Percentiles rank a stretch among this genome's conserved stretches.
Conservation (phyloP, 2,888 invertebrate species). For the Quadroppia sp. region DNA sequence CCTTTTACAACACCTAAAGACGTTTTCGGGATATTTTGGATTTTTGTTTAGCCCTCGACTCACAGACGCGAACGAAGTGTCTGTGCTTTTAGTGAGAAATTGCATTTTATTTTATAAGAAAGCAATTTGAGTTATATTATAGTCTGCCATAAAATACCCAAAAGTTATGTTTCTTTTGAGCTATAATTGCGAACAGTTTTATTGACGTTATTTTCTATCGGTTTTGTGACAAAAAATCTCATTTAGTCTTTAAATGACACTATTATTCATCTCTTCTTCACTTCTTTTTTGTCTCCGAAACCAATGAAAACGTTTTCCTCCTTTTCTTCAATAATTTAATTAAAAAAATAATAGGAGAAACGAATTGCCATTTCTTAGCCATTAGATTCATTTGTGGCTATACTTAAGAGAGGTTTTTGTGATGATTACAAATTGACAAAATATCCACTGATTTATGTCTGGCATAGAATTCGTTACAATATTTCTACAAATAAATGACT, state of each 20-base stretch:
- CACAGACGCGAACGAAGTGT: background rate
- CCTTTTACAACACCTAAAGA: slow-evolving; percentile 18
- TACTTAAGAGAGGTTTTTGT: background rate
- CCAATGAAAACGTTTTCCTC: background rate
- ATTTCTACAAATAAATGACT: background rate
- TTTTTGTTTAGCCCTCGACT: background rate
- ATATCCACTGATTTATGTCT: background rate
- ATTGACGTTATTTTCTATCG: slow-evolving; percentile 21
- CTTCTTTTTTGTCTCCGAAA: background rate
- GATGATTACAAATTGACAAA: slow-evolving; percentile 4
- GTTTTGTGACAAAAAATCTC: slow-evolving; percentile 2
- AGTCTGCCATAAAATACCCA: background rate
- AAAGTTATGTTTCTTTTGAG: slow-evolving; percentile 18
- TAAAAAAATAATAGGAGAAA: background rate
- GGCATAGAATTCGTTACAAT: background rate
- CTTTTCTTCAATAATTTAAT: background rate
- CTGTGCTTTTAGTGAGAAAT: slow-evolving; percentile 22
- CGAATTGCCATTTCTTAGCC: background rate
- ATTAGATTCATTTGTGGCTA: background rate
- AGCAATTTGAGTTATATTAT: slow-evolving; percentile 3
- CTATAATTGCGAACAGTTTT: slow-evolving; percentile 15
- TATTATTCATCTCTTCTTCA: background rate
- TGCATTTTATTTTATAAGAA: slow-evolving; percentile 13
- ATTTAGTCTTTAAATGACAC: background rate
- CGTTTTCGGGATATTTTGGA: background rate